Base-by-base conservation (phyloP, 2,888 invertebrate species). In the Napeogenes inachia region DNA sequence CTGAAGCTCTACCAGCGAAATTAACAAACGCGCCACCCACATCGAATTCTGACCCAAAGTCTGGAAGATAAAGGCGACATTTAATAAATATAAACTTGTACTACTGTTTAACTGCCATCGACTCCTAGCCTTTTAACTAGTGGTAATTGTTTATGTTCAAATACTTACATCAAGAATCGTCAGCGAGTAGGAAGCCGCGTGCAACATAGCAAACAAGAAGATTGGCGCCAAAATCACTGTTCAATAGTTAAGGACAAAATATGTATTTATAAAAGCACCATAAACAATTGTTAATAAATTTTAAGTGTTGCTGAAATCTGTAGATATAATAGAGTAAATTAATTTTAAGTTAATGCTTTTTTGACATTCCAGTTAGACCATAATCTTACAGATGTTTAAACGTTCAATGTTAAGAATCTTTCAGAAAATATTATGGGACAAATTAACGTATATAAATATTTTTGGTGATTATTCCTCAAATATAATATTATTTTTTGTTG, bases 211-310 rank as follows among this genome's bases (percentile, higher is more conserved):
- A 89, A 98, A 99, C 70, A 99, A 90, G 73, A 97, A 94, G 64
- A 99, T 93, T 5, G 99, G 99, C 65, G 97, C 91, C 73, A 99
- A 87, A 30, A 97, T 97, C 92, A 99, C 97, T 97, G 88, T 8
- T 2, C 4, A 21, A 3, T 13, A 61, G 74, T 83, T 77, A 84
- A 88, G 81, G 79, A 78, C 74, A 72, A 46, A 50, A 55, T 55
- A n/a, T 45, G 3, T 60, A 8, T 10, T 45, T 21, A n/a, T 4
- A 21, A 33, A 30, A 38, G n/a, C 10, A 30, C 8, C 10, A 10
- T 50, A 30, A 2, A 30, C 50, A 21, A 21, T n/a, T 30, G 10
- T 30, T 30, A 50, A 30, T 30, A 10, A 50, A 5, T 47, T n/a
- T 50, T 47, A 13, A 8, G 6, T 13, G 2, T 35, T 35, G 35